Evolutionary conservation across 1,140 invertebrate genomes (phyloP).

Genomic region (Drosophila melanica): DNA sequence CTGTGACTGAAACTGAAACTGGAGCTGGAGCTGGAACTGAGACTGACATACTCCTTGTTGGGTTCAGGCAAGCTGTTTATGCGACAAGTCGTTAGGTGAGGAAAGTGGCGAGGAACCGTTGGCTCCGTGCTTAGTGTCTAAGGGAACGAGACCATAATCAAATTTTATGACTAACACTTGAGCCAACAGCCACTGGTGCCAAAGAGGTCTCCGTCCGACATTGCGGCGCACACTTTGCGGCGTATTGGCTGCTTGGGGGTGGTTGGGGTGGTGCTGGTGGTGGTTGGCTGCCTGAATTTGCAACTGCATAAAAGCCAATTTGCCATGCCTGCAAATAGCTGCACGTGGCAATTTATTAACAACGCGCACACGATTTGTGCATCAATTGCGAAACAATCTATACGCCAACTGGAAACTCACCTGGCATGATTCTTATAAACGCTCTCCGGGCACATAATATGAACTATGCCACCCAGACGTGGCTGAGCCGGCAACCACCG

Average conservation of each 20-base stretch:
- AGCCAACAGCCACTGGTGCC: conserved; percentile 25
- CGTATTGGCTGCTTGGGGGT: conserved; percentile 18
- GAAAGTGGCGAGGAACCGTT: neutral
- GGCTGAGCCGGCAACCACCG: conserved; percentile 41
- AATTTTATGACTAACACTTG: conserved; percentile 73
- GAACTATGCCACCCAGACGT: conserved; percentile 73
- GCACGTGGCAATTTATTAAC: conserved; percentile 59
- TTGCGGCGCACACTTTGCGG: conserved; percentile 46
- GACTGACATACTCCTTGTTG: conserved; percentile 7
- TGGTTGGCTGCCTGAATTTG: conserved; percentile 34
- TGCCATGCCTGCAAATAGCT: conserved; percentile 75
- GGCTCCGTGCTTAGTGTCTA: conserved; percentile 21
- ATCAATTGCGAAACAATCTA: conserved; percentile 64
- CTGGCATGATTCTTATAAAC: conserved; percentile 67
- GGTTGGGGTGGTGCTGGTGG: no score
- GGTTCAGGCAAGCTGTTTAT: conserved; percentile 21
- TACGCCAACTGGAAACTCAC: conserved; percentile 16
- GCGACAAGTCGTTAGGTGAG: conserved; percentile 4
- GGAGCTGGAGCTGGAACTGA: conserved; percentile 33
- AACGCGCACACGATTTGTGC: conserved; percentile 65
- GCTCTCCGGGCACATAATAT: conserved; percentile 57
- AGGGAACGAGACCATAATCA: conserved; percentile 54
- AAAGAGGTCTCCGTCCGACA: neutral
- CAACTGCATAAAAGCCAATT: conserved; percentile 75
- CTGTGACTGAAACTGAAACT: neutral